Conservation (phyloP, 2,888 invertebrate genomes). For the Drosophila tanythrix region DNA sequence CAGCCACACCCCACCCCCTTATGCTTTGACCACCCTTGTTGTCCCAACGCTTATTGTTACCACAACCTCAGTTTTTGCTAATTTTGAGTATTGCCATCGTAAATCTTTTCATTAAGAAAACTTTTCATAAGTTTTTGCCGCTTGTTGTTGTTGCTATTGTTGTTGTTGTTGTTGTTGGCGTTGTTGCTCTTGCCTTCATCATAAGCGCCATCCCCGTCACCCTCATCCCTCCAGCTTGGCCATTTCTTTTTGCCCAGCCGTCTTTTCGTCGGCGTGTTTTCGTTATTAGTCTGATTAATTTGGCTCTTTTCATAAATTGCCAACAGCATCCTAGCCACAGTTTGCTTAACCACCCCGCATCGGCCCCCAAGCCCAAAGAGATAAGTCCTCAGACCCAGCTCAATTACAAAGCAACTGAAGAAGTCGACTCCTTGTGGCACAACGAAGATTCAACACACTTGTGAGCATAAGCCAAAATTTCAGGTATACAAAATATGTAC, state of each 20-base stretch:
- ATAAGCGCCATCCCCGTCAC: neutral
- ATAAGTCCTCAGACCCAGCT: constrained; percentile 41
- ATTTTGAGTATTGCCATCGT: constrained; percentile 82
- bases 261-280: constrained; percentile 80
- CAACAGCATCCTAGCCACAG: constrained; percentile 75
- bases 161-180: neutral
- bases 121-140: constrained; percentile 82
- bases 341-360: constrained; percentile 36
- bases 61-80: constrained; percentile 80
- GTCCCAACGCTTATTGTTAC: constrained; percentile 61
- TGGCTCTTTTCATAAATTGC: constrained; percentile 85
- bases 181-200: constrained; percentile 11
- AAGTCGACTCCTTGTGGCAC: constrained; percentile 21
- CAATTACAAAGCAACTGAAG: constrained; percentile 53
- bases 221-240: constrained; percentile 11
- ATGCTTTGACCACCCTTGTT: constrained; percentile 3
- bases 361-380: constrained; percentile 6
- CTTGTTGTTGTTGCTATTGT: constrained; percentile 41
- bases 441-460: constrained; percentile 47
- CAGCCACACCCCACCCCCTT: neutral
- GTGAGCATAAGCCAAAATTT: neutral
- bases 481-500: neutral
- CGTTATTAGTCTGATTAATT: constrained; percentile 86
- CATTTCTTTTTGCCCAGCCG: constrained; percentile 63
- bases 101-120: constrained; percentile 85